These are phyloP conservation scores for Caenorhabditis tropicalis DNA, from an alignment of 1,140 invertebrate genomes.

Conservation along the genomic window DNA sequence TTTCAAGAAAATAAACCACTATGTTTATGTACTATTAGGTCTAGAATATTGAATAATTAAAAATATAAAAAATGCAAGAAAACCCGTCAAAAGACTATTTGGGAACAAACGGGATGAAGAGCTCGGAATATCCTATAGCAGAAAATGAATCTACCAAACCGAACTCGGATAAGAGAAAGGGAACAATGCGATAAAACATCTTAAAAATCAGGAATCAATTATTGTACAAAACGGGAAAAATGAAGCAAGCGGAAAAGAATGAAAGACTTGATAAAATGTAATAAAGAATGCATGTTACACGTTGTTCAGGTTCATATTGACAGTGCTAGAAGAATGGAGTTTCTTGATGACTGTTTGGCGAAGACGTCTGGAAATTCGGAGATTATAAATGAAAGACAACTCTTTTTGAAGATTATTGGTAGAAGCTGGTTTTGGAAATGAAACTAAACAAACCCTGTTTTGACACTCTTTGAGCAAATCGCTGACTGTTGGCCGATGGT, in stretches of 20 bases:
- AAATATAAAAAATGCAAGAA: neutral
- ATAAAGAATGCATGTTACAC: neutral
- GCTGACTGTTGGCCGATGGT: neutral
- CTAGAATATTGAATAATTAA: neutral
- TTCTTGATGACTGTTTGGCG: neutral
- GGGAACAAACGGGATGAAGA: neutral
- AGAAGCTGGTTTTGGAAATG: too few species aligned
- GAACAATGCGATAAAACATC: constrained; percentile 25
- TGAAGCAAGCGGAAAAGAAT: too few species aligned
- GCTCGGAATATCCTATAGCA: neutral
- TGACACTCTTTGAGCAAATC: neutral
- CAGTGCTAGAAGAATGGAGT: neutral
- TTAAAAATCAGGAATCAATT: neutral
- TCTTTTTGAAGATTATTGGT: too few species aligned
- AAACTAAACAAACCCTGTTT: neutral
- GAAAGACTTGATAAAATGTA: constrained; percentile 6
- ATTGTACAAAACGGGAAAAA: neutral
- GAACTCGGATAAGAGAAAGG: neutral
- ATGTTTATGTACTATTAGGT: neutral
- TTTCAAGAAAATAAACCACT: neutral
- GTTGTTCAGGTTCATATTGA: neutral
- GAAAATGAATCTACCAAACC: neutral
- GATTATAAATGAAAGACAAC: too few species aligned
- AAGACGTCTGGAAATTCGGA: neutral
- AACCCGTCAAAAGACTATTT: neutral